Percentiles rank a stretch among this genome's conserved stretches.
Evolutionary conservation across 2,888 invertebrate genomes (phyloP).

Genomic region (Arctia plantaginis): DNA sequence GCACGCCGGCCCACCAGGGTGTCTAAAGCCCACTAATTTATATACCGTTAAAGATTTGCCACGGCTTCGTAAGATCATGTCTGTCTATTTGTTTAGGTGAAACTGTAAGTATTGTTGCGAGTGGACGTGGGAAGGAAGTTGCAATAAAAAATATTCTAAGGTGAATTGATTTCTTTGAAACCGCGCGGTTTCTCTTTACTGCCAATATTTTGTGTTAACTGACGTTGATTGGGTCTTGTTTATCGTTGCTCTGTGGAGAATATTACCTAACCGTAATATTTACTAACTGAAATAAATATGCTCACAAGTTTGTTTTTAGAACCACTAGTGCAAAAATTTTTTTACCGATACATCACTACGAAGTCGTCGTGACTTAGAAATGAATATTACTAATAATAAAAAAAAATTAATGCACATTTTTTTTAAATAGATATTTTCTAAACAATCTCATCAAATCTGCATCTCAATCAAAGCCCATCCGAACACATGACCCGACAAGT

Average conservation of each 20-base stretch:
- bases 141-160: constrained; percentile 57
- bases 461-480: too few relatives aligned
- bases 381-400: neutral
- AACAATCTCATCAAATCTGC: too few relatives aligned
- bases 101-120: constrained; percentile 70
- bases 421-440: too few relatives aligned
- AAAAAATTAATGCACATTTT: too few relatives aligned
- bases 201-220: constrained; percentile 53
- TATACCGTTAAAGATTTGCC: constrained; percentile 75
- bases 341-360: neutral
- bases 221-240: constrained; percentile 46
- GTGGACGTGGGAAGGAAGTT: constrained; percentile 73
- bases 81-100: constrained; percentile 76
- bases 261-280: neutral
- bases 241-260: constrained; percentile 19
- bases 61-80: constrained; percentile 65
- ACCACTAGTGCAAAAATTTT: neutral
- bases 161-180: constrained; percentile 69
- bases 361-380: neutral
- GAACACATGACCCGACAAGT: too few relatives aligned
- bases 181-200: constrained; percentile 71
- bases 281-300: neutral
- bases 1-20: constrained; percentile 64
- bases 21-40: constrained; percentile 62
- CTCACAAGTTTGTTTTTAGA: neutral